A percentile compares a stretch with the other conserved stretches of the same genome.
Evolutionary conservation across 1,140 invertebrate genomes (phyloP).

Genomic region (Xylocopa sonorina): DNA sequence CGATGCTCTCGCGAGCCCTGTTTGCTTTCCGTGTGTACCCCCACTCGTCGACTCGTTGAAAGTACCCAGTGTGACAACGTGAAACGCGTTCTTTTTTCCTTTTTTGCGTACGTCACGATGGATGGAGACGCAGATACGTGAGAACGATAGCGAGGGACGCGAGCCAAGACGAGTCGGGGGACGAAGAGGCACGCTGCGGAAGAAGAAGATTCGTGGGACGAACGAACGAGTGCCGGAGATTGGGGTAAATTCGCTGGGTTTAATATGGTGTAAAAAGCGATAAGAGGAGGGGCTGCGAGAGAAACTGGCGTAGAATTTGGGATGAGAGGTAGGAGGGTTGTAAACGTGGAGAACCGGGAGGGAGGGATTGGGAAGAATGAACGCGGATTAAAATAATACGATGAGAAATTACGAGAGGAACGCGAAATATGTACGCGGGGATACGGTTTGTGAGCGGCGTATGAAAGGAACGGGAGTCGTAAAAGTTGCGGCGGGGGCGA

Average conservation of each 20-base stretch:
- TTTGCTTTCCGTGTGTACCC: not conserved
- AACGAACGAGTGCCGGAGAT: not conserved
- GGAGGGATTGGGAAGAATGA: not conserved
- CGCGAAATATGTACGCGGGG: not conserved
- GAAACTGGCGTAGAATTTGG: not conserved
- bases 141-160: not conserved
- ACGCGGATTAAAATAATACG: conserved; percentile 23
- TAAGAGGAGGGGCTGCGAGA: not conserved
- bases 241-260: not conserved
- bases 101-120: too few relatives aligned
- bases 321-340: not conserved
- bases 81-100: not conserved
- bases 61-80: conserved; percentile 5
- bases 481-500: not conserved
- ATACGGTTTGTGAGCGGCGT: not conserved
- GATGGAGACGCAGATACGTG: not conserved
- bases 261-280: conserved; percentile 13
- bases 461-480: too few relatives aligned
- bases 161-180: not conserved
- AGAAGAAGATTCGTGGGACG: not conserved
- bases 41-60: not conserved
- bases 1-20: not conserved
- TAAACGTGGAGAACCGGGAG: not conserved
- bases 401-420: not conserved
- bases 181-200: not conserved